Base-by-base conservation (phyloP, 1,140 invertebrate genomes). In the Agrilus planipennis region DNA sequence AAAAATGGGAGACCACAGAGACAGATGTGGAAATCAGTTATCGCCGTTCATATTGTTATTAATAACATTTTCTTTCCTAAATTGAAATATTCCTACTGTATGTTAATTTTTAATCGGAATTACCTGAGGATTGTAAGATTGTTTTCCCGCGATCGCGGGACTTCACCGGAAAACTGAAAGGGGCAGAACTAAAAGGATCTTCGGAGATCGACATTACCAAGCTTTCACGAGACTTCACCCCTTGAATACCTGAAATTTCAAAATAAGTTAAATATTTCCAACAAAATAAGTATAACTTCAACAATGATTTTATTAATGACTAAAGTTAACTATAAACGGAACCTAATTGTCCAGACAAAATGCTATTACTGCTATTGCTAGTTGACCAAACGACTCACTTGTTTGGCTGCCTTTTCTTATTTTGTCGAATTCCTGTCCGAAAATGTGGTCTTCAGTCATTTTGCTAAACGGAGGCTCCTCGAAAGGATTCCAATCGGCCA, bases 341-440 rank as follows among this genome's bases (percentile, higher is more conserved):
- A n/a, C n/a, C n/a, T n/a, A n/a, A n/a, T n/a, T n/a, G n/a, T n/a
- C n/a, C n/a, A n/a, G n/a, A n/a, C n/a, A n/a, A n/a, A n/a, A n/a
- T n/a, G n/a, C n/a, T n/a, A n/a, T n/a, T n/a, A n/a, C n/a, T n/a
- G n/a, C n/a, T n/a, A n/a, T n/a, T n/a, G n/a, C n/a, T n/a, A n/a
- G n/a, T n/a, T n/a, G n/a, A n/a, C n/a, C n/a, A n/a, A n/a, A n/a
- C 23, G 36, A 69, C 77, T 75, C 65, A 80, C 84, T 87, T 53
- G 79, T 84, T 62, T 84, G 82, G 42, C 82, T 86, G 21, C 68
- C 68, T 52, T 80, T 70, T 52, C 84, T 67, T 52, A 89, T 83
- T 63, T 82, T 84, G 55, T 89, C 84, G 62, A 89, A 89, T 64
- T 89, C 85, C 17, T 81, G 81, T 39, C 85, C 85, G 64, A 89